Percentiles rank a stretch among this genome's conserved stretches.
Conservation (phyloP, 2,113 vertebrate species). For the Callorhinus ursinus region DNA sequence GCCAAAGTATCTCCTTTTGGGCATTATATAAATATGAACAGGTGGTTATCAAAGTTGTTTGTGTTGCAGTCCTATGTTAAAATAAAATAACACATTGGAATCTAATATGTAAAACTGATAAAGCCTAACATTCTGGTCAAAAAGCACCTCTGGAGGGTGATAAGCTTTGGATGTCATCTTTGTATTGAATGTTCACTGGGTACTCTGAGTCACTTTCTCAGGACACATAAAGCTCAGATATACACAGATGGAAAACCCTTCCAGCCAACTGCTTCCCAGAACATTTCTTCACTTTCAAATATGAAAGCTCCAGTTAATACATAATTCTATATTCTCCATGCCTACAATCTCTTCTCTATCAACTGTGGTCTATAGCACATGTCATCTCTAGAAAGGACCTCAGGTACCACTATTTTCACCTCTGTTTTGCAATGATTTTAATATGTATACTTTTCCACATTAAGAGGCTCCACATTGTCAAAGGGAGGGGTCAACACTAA, state of each 20-base stretch:
- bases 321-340: background rate
- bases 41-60: background rate
- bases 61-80: background rate
- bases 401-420: background rate
- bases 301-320: background rate
- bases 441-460: background rate
- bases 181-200: background rate
- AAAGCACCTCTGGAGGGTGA: background rate
- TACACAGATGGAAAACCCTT: background rate
- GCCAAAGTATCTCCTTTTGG: background rate
- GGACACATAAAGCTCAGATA: background rate
- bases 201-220: background rate
- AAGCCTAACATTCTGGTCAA: background rate
- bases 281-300: background rate
- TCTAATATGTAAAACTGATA: background rate
- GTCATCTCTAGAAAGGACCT: background rate
- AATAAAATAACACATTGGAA: background rate
- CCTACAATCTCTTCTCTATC: background rate
- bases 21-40: background rate
- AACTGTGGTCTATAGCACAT: background rate
- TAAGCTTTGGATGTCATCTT: background rate
- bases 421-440: background rate
- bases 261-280: background rate
- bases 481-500: background rate
- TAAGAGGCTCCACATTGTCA: background rate